Base-by-base conservation (phyloP, 2,888 invertebrate species). In the Ditylenchus weischeri region DNA sequence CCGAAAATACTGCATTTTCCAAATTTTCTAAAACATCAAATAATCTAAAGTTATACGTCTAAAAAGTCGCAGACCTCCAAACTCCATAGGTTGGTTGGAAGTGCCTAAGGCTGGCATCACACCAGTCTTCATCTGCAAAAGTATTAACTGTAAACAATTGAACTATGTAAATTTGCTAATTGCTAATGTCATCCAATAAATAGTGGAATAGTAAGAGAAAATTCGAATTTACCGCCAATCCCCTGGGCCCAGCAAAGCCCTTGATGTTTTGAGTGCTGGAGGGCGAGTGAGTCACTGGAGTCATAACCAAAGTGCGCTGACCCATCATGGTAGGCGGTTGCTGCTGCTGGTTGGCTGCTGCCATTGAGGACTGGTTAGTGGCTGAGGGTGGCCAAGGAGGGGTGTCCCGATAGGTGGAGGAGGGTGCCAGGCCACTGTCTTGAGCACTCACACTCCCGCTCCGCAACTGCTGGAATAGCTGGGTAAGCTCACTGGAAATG, bases 1-100 rank as follows among this genome's bases (percentile, higher is more conserved):
- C 77, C 3, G 71, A 65, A 62, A 72, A 72, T 23, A 62, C 54
- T 15, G 67, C 71, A 51, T 48, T 71, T 35, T 58, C 15, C 13
- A 21, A 0, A 47, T 59, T 63, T 18, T 63, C 59, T 63, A n/a
- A 59, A 63, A 43, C 11, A 43, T 43, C 43, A 43, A 43, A 43
- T 29, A 29, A 29, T 29, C 43, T 43, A 43, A 43, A 15, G 43
- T 43, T 15, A 6, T 13, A 43, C 1, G 23, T 43, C 23, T 8
- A 38, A 18, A 19, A 18, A 21, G 10, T 18, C 18, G 21, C 21
- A 15, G 11, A 66, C 66, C 66, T 35, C 66, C 66, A 63, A 66
- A 23, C 15, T 62, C 62, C 11, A 38, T 23, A 18, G 38, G 47
- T 29, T 43, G 57, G 50, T 50, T 54, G 43, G 43, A 54, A 23